Percentiles rank a stretch among this genome's conserved stretches.
Evolutionary conservation across 2,888 invertebrate genomes (phyloP).

Genomic region (Nomada ferruginata): DNA sequence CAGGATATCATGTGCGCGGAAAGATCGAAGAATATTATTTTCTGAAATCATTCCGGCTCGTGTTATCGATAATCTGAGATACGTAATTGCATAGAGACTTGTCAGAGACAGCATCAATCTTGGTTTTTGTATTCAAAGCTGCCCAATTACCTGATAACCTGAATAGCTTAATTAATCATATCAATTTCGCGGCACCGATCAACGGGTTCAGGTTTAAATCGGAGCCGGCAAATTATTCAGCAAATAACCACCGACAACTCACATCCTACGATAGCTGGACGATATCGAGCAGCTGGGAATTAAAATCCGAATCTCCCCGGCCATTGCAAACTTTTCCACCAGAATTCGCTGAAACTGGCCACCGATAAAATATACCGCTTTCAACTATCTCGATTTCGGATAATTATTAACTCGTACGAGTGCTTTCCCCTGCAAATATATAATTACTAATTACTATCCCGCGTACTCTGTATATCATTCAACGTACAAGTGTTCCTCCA

Average conservation of each 20-base stretch:
- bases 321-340: not conserved
- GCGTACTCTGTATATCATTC: too few species aligned
- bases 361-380: not conserved
- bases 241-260: not conserved
- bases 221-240: not conserved
- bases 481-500: too few species aligned
- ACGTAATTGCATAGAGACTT: not conserved
- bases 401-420: too few species aligned
- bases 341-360: not conserved
- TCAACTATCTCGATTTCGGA: too few species aligned
- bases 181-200: not conserved
- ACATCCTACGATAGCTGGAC: not conserved
- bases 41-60: not conserved
- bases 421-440: too few species aligned
- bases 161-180: conserved; percentile 8
- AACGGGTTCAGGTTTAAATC: too few species aligned
- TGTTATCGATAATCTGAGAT: conserved; percentile 2
- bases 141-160: conserved; percentile 1
- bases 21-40: not conserved
- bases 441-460: too few species aligned
- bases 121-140: not conserved
- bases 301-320: not conserved
- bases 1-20: not conserved
- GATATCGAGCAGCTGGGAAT: not conserved
- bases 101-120: not conserved